Base-by-base conservation (phyloP, 2,113 vertebrate genomes). In the Malurus elegans region DNA sequence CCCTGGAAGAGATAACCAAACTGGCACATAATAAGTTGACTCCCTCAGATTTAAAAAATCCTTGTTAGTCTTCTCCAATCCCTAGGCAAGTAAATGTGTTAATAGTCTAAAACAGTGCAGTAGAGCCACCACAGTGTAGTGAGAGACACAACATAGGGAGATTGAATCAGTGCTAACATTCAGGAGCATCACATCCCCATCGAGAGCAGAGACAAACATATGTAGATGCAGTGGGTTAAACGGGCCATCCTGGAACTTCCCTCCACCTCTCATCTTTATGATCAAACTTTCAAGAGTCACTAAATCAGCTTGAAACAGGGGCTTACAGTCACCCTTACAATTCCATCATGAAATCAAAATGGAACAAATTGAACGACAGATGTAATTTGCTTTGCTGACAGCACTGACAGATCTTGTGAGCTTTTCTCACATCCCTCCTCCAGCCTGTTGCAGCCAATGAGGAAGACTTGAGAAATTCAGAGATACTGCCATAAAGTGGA, bases 401-500 rank as follows among this genome's bases (percentile, higher is more conserved):
- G 76, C 92, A 65, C 2, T 95, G 95, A 60, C 70, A 53, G 96
- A 67, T 96, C 94, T 96, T 93, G 84, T 94, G 92, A 97, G 96
- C 70, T 95, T 96, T 84, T 86, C 95, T 95, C 60, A 70, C 75
- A 25, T 76, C 72, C 71, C 70, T 62, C 78, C 72, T 60, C 54
- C 70, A 93, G 96, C 85, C 86, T 91, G 70, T 64, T 86, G 91
- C 90, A 95, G 90, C 82, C 92, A 92, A 42, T 75, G 95, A 95
- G 90, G 96, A 96, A 97, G 94, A 97, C 47, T 31, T 92, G 93
- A 97, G 97, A 96, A 96, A 95, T 69, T 72, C 95, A 96, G 81
- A 94, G 92, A 70, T 71, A 48, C 8, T 97, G 96, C 94, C 95
- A 96, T 95, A 69, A 90, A 92, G 76, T 69, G 47, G 91, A 95